Evolutionary conservation across 2,113 vertebrate genomes (phyloP).

Genomic region (Planiliza haematocheilus): DNA sequence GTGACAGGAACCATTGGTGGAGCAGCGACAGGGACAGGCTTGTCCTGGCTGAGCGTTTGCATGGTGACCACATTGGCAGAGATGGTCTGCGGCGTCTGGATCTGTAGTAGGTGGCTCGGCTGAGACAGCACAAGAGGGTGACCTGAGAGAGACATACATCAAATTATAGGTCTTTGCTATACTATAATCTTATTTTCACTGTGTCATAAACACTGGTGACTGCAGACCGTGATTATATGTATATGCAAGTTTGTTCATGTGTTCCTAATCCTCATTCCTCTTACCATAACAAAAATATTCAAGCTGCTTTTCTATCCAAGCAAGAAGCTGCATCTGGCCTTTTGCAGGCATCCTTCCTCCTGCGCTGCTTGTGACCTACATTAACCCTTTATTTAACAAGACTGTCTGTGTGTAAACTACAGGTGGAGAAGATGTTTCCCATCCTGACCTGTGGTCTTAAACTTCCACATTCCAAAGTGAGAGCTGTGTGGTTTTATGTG

Average conservation of each 20-base stretch:
- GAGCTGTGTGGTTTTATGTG: constrained; percentile 42
- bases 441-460: constrained; percentile 56
- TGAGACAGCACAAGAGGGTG: constrained; percentile 86
- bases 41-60: constrained; percentile 79
- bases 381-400: constrained; percentile 55
- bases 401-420: constrained; percentile 51
- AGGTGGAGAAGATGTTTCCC: constrained; percentile 67
- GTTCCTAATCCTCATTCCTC: constrained; percentile 3
- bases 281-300: constrained; percentile 15
- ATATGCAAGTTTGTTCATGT: not conserved
- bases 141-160: constrained; percentile 77
- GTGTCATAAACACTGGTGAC: constrained; percentile 27
- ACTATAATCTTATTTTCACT: constrained; percentile 43
- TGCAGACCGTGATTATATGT: constrained; percentile 31
- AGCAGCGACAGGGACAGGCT: constrained; percentile 70
- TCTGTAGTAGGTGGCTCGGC: constrained; percentile 86
- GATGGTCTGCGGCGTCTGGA: constrained; percentile 84
- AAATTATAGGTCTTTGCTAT: constrained; percentile 40
- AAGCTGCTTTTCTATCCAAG: not conserved
- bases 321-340: not conserved
- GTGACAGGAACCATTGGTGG: constrained; percentile 61
- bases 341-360: constrained; percentile 15
- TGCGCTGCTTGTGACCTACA: constrained; percentile 40
- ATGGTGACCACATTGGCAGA: constrained; percentile 79
- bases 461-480: constrained; percentile 59